Conservation (phyloP, 2,113 vertebrate genomes). For the Anser cygnoides region DNA sequence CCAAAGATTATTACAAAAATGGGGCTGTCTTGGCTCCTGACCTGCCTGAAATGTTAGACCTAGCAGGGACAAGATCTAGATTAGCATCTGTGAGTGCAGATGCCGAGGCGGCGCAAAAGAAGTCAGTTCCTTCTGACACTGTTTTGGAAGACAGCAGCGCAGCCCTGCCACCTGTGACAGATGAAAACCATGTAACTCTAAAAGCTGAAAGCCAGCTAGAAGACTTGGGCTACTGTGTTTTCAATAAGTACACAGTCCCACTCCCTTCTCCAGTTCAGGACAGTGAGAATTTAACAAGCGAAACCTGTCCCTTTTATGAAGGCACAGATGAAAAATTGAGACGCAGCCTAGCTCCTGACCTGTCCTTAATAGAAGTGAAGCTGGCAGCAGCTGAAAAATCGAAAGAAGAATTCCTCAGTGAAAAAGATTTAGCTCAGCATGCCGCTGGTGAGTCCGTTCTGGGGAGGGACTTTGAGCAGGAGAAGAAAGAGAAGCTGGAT, state of each 20-base stretch:
- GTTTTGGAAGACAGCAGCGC: slow-evolving; percentile 78
- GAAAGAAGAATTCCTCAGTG: slow-evolving; percentile 69
- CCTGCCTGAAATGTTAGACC: slow-evolving; percentile 95
- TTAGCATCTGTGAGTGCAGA: slow-evolving; percentile 89
- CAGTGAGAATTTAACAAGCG: slow-evolving; percentile 77
- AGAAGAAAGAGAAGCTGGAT: slow-evolving; percentile 77
- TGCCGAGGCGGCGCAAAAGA: slow-evolving; percentile 82
- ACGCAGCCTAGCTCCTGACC: slow-evolving; percentile 74
- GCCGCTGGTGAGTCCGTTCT: slow-evolving; percentile 38
- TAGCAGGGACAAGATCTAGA: slow-evolving; percentile 90
- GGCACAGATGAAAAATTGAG: slow-evolving; percentile 76
- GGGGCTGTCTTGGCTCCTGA: slow-evolving; percentile 91
- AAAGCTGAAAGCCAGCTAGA: slow-evolving; percentile 93
- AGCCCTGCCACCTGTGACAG: slow-evolving; percentile 78
- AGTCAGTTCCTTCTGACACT: slow-evolving; percentile 82
- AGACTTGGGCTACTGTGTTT: slow-evolving; percentile 97
- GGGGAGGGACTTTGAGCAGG: slow-evolving; percentile 74
- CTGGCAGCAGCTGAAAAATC: slow-evolving; percentile 81
- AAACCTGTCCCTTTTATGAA: slow-evolving; percentile 80
- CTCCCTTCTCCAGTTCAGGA: slow-evolving; percentile 93
- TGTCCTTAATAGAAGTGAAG: slow-evolving; percentile 82
- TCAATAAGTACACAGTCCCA: slow-evolving; percentile 97
- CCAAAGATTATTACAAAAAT: slow-evolving; percentile 89
- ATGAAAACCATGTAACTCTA: slow-evolving; percentile 82
- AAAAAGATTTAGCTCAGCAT: slow-evolving; percentile 56